phyloP scores from a whole-genome alignment of 1,140 invertebrate species.

The Teleopsis dalmanni region DNA sequence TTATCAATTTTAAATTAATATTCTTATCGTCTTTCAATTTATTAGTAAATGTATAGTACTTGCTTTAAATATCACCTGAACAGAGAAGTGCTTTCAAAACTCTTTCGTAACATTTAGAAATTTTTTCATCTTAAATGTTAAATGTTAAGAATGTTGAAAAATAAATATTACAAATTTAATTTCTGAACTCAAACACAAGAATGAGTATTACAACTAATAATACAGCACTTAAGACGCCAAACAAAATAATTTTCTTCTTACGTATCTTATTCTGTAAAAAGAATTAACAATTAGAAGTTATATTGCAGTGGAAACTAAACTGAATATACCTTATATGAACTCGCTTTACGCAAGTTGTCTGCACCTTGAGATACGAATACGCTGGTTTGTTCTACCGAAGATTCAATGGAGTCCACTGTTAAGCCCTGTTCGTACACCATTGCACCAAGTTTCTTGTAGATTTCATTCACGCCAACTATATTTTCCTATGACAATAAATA shows the following conservation, averaged over 20 bases:
- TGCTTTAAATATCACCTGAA: conserved; percentile 8
- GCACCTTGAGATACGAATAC: conserved; percentile 77
- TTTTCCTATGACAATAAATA: conserved; percentile 64
- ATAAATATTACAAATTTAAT: conserved; percentile 28
- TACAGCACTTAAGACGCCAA: conserved; percentile 58
- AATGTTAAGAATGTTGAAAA: too few relatives aligned
- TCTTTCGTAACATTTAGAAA: too few relatives aligned
- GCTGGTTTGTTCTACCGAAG: conserved; percentile 84
- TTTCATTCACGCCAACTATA: conserved; percentile 94
- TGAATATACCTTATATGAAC: conserved; percentile 61
- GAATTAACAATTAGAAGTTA: conserved; percentile 25
- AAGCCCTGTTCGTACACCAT: conserved; percentile 97
- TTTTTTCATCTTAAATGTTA: too few relatives aligned
- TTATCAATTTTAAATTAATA: not conserved
- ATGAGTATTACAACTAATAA: conserved; percentile 59
- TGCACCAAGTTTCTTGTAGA: conserved; percentile 94
- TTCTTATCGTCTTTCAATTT: too few relatives aligned
- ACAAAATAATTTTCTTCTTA: conserved; percentile 75
- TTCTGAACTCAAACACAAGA: conserved; percentile 35
- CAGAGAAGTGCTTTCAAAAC: too few relatives aligned
- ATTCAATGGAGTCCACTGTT: conserved; percentile 93
- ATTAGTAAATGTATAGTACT: conserved; percentile 1
- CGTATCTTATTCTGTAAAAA: conserved; percentile 69
- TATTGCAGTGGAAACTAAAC: conserved; percentile 3
- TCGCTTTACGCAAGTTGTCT: conserved; percentile 72